These are phyloP conservation scores for Thaumatotibia leucotreta DNA, from an alignment of 1,140 invertebrate species.

Conservation along the genomic window DNA sequence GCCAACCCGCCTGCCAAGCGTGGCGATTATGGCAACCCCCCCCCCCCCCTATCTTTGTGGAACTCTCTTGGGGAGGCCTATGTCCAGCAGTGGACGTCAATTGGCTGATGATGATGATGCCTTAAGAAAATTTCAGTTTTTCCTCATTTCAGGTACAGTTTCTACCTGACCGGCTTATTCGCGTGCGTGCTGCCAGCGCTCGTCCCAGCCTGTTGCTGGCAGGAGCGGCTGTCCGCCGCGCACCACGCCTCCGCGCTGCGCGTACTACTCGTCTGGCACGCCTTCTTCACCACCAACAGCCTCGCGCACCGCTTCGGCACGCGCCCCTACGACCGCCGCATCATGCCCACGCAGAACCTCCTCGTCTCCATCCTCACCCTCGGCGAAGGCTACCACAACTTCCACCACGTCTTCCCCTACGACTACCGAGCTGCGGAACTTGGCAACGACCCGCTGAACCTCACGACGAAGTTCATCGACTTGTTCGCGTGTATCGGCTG, in stretches of 20 bases:
- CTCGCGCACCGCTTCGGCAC: slow-evolving; percentile 80
- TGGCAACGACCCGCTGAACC: slow-evolving; percentile 78
- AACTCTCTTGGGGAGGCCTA: not conserved
- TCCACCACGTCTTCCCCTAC: slow-evolving; percentile 92
- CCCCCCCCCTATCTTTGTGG: no score
- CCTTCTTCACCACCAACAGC: slow-evolving; percentile 86
- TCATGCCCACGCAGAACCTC: slow-evolving; percentile 23
- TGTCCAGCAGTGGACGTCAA: not conserved
- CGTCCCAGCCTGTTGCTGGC: slow-evolving; percentile 88
- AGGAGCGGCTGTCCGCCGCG: slow-evolving; percentile 84
- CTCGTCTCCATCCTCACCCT: slow-evolving; percentile 9
- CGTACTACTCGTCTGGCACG: slow-evolving; percentile 84
- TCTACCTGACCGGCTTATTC: slow-evolving; percentile 69
- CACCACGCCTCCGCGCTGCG: not conserved
- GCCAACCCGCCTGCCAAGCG: no score
- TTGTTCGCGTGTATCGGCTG: slow-evolving; percentile 73
- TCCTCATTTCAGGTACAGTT: slow-evolving; percentile 22
- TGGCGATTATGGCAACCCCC: no score
- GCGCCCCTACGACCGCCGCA: slow-evolving; percentile 81
- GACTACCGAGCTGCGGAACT: slow-evolving; percentile 91
- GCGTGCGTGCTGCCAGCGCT: slow-evolving; percentile 88
- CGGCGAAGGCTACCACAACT: slow-evolving; percentile 91
- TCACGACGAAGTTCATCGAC: slow-evolving; percentile 83
- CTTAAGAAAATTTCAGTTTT: not conserved
- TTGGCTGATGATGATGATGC: no score